Evolutionary conservation across 2,797 vertebrate species (phyloP), one percentile per base, ranked within the genome.

Genomic region (Ctenosaura bakeri): DNA sequence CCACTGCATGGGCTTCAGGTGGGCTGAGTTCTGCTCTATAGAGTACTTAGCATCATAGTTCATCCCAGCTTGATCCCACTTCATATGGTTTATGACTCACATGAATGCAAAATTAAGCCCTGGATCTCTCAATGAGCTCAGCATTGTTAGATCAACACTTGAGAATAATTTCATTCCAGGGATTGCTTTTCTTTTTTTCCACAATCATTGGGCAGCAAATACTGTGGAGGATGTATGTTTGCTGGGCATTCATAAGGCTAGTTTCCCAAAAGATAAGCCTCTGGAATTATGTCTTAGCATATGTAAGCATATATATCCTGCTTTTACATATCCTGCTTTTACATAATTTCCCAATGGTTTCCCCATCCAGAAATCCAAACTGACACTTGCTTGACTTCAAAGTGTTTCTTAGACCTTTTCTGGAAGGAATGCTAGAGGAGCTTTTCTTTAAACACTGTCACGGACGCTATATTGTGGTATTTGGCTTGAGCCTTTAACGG

Each of bases 21-120:
- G 29, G 66, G 38, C 66, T 62, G 64, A 79, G 66, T 54, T 38
- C 84, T 81, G 32, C 52, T 86, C 35, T 90, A 38, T 59, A 32
- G 77, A 86, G 24, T 56, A 79, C 76, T 79, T 71, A 85, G 76
- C 62, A 80, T 79, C 62, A 38, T 2, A 52, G 78, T 82, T 88
- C 81, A 88, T 82, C 66, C 42, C n/a, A 24, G 52, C 38, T 86
- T 73, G 84, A 74, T 90, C 66, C 78, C n/a, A 66, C 46, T 87
- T 87, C 81, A 78, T 46, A 35, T 2, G 1, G 26, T 77, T n/a
- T 87, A 29, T 78, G 42, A 14, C 50, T 78, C n/a, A 22, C 29
- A n/a, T 56, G 46, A 62, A 77, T 52, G 32, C 83, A 64, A 54
- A 82, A 81, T 56, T 56, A 74, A 87, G n/a, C 56, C 6, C n/a